Conservation (phyloP, 2,113 vertebrate species). For the Illadopsis cleaveri region DNA sequence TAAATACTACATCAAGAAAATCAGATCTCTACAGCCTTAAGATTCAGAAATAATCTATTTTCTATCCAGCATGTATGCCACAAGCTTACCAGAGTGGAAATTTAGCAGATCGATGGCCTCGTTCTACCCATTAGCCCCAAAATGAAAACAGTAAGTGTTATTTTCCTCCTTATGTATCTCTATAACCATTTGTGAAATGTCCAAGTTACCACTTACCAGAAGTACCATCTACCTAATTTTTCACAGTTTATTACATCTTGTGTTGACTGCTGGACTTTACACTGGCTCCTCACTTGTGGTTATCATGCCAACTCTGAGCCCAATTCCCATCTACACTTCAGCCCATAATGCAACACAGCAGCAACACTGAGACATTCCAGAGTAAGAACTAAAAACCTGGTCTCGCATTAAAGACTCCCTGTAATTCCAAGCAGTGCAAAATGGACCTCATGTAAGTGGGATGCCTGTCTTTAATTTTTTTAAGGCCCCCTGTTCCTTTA, state of each 20-base stretch:
- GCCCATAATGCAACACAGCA: accelerated
- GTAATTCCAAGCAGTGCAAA: not conserved
- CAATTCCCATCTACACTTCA: not conserved
- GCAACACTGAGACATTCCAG: not conserved
- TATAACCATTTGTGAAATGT: not conserved
- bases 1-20: not conserved
- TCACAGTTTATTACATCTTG: not conserved
- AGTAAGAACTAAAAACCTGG: not conserved
- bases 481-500: not conserved
- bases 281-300: not conserved
- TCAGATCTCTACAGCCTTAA: not conserved
- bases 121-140: not conserved
- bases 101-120: not conserved
- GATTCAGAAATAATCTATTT: not conserved
- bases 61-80: not conserved
- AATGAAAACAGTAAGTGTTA: not conserved
- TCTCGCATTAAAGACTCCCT: not conserved
- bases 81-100: not conserved
- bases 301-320: not conserved
- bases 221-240: not conserved
- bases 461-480: not conserved
- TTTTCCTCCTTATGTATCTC: not conserved
- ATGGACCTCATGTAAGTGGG: not conserved
- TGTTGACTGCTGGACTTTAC: not conserved
- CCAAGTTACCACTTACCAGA: not conserved